Base-by-base conservation (phyloP, 2,797 vertebrate species). In the Sus cebifrons region DNA sequence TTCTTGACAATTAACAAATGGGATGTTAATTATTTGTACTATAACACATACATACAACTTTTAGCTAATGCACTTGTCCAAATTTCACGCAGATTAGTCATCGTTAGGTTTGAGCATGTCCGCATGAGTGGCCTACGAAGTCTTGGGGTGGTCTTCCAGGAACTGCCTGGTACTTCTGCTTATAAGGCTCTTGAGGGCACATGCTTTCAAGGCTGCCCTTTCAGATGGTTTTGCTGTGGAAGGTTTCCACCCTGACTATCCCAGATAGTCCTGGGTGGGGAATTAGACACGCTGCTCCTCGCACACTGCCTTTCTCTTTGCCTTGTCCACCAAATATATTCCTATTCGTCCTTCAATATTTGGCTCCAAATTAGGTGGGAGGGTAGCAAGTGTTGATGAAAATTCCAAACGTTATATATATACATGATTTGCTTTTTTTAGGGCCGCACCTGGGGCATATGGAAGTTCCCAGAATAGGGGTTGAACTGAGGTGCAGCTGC, bases 21-120 rank as follows among this genome's bases (percentile, higher is more conserved):
- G 95, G 96, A 94, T 86, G 79, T 96, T 97, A 98, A 98, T 98
- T 95, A 98, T 96, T 60, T 95, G 65, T n/a, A 93, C 40, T 36
- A 56, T 97, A 95, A 91, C 97, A 97, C 32, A 75, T 0, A 29
- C 20, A 32, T 0, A 84, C 6, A 32, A 44, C 97, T 91, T 84
- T 81, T 89, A 92, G 93, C 60, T 68, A 88, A 88, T 3, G 32
- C 32, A 85, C 40, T 29, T 94, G 32, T 79, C 27, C 17, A 44
- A 29, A 70, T 86, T 93, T 44, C n/a, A 20, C 27, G 67, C 6
- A 68, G 27, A 83, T 93, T 1, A 78, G 36, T 84, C 65, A 93
- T 77, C 5, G 4, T 82, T 64, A 68, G n/a, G 21, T 87, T 81
- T 67, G 65, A 27, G 62, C 62, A n/a, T 0, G 27, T 54, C 10